Percentiles rank a stretch among this genome's conserved stretches.
These are phyloP conservation scores for Sicus ferrugineus DNA, from an alignment of 2,888 invertebrate genomes.

Conservation along the genomic window DNA sequence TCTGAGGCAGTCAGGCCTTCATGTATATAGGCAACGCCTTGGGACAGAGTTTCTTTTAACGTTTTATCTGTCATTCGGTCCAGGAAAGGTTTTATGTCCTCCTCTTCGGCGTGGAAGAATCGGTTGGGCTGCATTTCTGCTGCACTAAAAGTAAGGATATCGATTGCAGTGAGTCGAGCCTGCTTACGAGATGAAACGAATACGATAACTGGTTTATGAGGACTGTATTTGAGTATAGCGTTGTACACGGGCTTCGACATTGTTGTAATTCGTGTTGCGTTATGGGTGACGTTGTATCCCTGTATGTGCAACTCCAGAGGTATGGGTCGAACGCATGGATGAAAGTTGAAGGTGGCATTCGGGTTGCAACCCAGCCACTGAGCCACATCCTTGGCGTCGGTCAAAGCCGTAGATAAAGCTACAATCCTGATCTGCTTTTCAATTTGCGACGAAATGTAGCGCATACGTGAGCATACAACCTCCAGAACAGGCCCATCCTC, in stretches of 20 bases:
- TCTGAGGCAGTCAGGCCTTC: constrained; percentile 90
- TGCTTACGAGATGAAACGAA: constrained; percentile 93
- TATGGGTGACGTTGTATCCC: constrained; percentile 98
- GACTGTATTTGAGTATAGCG: constrained; percentile 84
- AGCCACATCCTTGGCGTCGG: constrained; percentile 93
- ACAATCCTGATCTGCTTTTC: constrained; percentile 90
- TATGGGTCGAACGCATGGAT: constrained; percentile 94
- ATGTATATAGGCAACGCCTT: constrained; percentile 97
- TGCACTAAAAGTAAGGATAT: constrained; percentile 91
- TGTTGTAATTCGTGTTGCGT: constrained; percentile 92
- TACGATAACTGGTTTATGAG: constrained; percentile 84
- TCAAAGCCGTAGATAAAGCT: constrained; percentile 90
- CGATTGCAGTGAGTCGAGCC: constrained; percentile 93
- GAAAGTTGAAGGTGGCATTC: constrained; percentile 97
- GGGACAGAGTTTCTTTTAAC: constrained; percentile 87
- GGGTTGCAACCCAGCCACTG: constrained; percentile 96
- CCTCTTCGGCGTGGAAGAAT: constrained; percentile 88
- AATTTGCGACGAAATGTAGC: constrained; percentile 96
- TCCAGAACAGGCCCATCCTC: constrained; percentile 94
- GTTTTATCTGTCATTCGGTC: constrained; percentile 89
- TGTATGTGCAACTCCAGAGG: constrained; percentile 95
- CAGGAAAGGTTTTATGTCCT: constrained; percentile 88
- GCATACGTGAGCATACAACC: constrained; percentile 88
- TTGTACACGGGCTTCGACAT: constrained; percentile 99
- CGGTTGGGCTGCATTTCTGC: constrained; percentile 86